Conservation (phyloP, 1,140 invertebrate genomes). For the Aplysia californica region DNA sequence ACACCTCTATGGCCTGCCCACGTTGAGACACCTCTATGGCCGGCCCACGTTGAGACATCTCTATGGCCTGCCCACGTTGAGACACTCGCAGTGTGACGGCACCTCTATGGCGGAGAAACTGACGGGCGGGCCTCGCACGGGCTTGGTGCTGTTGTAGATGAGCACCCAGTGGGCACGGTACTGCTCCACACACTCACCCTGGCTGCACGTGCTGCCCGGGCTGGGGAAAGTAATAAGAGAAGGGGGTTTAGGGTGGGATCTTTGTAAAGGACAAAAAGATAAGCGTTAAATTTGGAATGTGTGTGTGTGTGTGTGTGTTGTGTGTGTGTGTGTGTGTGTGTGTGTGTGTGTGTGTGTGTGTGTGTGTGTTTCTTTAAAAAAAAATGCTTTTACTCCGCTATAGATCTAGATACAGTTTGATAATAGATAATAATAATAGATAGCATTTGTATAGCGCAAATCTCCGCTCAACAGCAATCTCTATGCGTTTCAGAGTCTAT, state of each 20-base stretch:
- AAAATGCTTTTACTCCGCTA: no score
- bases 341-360: not conserved
- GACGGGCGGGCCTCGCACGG: slow-evolving; percentile 27
- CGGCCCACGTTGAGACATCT: no score
- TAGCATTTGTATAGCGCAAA: no score
- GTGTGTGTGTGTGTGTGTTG: not conserved
- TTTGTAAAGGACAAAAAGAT: not conserved
- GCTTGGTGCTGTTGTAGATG: slow-evolving; percentile 33
- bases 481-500: no score
- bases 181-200: slow-evolving; percentile 36
- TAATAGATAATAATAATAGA: no score
- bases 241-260: not conserved
- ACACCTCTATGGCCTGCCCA: no score
- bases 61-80: slow-evolving; percentile 35
- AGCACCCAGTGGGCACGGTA: slow-evolving; percentile 39
- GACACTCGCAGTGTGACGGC: slow-evolving; percentile 41
- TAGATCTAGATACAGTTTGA: no score
- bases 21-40: no score
- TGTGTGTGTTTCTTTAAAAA: no score
- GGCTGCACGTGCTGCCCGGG: slow-evolving; percentile 17
- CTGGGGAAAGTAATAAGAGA: slow-evolving; percentile 27
- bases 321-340: not conserved
- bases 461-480: no score
- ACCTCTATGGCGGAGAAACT: slow-evolving; percentile 39
- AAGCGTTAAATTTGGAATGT: not conserved